phyloP scores from a whole-genome alignment of 2,797 vertebrate species.

The Scyliorhinus canicula region DNA sequence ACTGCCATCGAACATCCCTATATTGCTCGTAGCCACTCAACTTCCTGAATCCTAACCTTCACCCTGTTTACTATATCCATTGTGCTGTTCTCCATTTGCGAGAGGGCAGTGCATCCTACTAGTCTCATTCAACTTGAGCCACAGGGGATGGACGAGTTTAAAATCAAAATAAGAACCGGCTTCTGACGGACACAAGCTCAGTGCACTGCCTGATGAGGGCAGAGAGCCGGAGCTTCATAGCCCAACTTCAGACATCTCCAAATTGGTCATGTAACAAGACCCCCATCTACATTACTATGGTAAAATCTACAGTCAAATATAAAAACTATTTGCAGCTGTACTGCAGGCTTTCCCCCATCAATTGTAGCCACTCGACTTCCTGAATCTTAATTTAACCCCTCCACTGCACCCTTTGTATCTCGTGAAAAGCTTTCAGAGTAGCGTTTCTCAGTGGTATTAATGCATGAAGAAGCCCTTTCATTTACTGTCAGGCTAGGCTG shows the following conservation, averaged over 20 bases:
- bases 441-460: neutral
- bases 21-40: neutral
- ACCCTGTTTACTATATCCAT: neutral
- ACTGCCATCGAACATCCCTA: too few species aligned
- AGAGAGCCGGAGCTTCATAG: neutral
- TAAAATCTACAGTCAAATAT: neutral
- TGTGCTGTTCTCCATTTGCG: neutral
- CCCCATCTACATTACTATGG: neutral
- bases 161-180: neutral
- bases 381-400: slow-evolving; percentile 31
- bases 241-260: neutral
- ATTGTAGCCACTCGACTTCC: neutral
- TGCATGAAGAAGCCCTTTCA: slow-evolving; percentile 9
- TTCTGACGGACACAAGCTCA: neutral
- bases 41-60: neutral
- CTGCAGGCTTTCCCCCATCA: neutral
- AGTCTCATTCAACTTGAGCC: neutral
- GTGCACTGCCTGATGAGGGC: neutral
- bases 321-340: slow-evolving; percentile 2
- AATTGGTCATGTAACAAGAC: neutral
- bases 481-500: neutral
- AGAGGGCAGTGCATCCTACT: neutral
- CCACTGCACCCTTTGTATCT: neutral
- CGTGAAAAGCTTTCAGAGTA: neutral
- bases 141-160: neutral